Conservation (phyloP, 2,797 vertebrate species). For the Micrastur ruficollis region DNA sequence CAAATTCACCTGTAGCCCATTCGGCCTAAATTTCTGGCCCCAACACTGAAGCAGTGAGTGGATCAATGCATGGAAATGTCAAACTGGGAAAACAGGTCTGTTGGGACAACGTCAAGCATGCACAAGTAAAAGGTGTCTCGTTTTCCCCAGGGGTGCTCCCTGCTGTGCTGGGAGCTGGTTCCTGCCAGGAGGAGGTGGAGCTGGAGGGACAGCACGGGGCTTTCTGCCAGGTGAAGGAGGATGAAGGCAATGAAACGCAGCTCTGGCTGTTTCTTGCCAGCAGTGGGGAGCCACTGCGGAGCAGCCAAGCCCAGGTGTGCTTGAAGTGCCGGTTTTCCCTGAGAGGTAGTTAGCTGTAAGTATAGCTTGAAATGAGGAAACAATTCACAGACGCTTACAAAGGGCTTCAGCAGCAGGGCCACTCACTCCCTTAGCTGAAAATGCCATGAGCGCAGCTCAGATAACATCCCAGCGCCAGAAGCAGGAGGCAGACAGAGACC, state of each 20-base stretch:
- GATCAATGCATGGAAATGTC: neutral
- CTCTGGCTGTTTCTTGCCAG: neutral
- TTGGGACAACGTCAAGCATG: neutral
- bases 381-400: neutral
- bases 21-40: neutral
- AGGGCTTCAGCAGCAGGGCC: neutral
- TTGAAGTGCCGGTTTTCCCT: neutral
- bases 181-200: neutral
- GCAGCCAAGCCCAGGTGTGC: neutral
- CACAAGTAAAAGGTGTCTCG: neutral
- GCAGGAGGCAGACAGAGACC: neutral
- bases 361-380: rapidly evolving
- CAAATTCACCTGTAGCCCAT: neutral
- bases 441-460: neutral
- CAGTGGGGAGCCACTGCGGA: rapidly evolving
- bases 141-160: neutral
- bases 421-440: neutral
- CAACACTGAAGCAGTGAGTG: neutral
- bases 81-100: constrained; percentile 35
- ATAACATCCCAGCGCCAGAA: neutral
- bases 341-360: neutral
- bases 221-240: neutral
- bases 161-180: neutral
- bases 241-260: neutral
- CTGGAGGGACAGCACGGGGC: neutral